Percentiles rank a stretch among this genome's conserved stretches.
Evolutionary conservation across 1,140 invertebrate genomes (phyloP).

Genomic region (Nomia melanderi): DNA sequence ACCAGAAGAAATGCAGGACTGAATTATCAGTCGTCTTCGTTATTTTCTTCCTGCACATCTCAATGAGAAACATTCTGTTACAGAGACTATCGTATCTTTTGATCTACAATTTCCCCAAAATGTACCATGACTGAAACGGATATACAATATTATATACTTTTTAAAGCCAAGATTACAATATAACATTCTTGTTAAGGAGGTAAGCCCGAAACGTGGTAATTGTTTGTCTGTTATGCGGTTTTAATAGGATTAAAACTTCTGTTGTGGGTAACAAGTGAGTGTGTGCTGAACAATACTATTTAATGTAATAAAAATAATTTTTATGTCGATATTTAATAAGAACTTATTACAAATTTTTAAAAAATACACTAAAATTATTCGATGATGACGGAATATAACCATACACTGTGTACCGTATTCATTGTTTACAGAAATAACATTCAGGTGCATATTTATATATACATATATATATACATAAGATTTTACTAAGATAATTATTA

Average conservation of each 20-base stretch:
- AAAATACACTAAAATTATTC: neutral
- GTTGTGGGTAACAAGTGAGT: constrained; percentile 76
- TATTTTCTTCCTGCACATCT: constrained; percentile 70
- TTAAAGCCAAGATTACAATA: constrained; percentile 69
- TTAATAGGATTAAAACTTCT: constrained; percentile 73
- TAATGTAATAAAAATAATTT: constrained; percentile 71
- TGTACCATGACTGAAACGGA: constrained; percentile 61
- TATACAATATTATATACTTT: constrained; percentile 64
- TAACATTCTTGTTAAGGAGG: constrained; percentile 76
- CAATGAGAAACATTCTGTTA: constrained; percentile 71
- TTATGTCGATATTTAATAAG: constrained; percentile 50
- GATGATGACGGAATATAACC: constrained; percentile 31
- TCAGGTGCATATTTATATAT: constrained; percentile 11
- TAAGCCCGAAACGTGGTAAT: constrained; percentile 76
- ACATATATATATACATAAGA: neutral
- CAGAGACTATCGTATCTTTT: constrained; percentile 76
- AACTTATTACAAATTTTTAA: constrained; percentile 24
- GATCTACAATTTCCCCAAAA: constrained; percentile 71
- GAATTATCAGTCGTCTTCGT: constrained; percentile 69
- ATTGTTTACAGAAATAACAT: constrained; percentile 20
- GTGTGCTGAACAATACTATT: constrained; percentile 78
- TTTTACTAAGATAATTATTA: constrained; percentile 41
- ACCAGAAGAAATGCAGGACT: constrained; percentile 99
- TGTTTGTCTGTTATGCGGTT: constrained; percentile 79
- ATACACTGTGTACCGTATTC: neutral